Conservation (phyloP, 2,797 vertebrate genomes). For the Girardinus metallicus region DNA sequence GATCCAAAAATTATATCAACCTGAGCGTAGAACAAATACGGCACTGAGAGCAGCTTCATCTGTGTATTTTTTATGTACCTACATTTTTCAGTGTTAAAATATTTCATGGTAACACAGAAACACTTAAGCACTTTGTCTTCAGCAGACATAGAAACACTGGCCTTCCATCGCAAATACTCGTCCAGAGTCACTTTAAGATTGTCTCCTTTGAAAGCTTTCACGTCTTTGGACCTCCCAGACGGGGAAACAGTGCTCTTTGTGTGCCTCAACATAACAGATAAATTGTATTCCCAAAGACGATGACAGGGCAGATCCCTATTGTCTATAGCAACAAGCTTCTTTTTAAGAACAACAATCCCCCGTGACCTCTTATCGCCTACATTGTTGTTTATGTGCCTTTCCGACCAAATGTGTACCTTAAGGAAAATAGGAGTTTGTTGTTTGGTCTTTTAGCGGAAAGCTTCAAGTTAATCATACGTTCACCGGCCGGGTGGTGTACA, state of each 20-base stretch:
- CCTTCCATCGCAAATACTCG: background rate
- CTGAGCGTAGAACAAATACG: background rate
- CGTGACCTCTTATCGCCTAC: background rate
- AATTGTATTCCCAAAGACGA: constrained; percentile 37
- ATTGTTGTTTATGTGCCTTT: background rate
- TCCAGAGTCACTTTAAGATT: constrained; percentile 14
- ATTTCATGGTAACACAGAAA: background rate
- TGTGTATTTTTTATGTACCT: background rate
- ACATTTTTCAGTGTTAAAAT: background rate
- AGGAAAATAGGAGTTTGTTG: constrained; percentile 39
- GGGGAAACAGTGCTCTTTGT: constrained; percentile 57
- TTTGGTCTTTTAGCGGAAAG: constrained; percentile 31
- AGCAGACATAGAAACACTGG: background rate
- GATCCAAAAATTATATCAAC: background rate
- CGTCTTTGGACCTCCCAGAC: constrained; percentile 16
- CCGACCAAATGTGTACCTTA: background rate
- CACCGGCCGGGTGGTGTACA: constrained; percentile 6
- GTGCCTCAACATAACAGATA: constrained; percentile 36
- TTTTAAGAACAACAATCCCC: constrained; percentile 18
- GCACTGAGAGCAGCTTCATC: background rate
- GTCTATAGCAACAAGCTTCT: constrained; percentile 20
- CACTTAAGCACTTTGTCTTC: background rate
- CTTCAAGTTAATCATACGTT: constrained; percentile 67
- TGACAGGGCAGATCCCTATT: constrained; percentile 35
- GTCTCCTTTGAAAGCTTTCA: constrained; percentile 20